A percentile compares a stretch with the other conserved stretches of the same genome.
phyloP scores from a whole-genome alignment of 2,113 vertebrate genomes.

The Zonotrichia leucophrys region DNA sequence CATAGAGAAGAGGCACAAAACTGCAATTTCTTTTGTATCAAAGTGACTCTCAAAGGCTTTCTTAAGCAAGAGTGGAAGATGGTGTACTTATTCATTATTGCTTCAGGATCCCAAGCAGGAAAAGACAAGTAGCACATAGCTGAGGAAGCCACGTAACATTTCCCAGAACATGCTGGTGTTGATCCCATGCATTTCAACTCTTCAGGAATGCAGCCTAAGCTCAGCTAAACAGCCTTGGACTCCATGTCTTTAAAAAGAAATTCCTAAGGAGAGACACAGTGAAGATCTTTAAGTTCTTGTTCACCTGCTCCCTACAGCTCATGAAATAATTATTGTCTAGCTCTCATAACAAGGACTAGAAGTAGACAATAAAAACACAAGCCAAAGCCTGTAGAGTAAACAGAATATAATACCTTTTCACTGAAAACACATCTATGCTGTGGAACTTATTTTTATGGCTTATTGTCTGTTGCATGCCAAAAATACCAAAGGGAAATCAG shows the following conservation, averaged over 20 bases:
- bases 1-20: slow-evolving; percentile 16
- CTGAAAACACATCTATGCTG: neutral
- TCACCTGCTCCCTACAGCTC: neutral
- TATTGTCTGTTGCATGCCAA: neutral
- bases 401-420: neutral
- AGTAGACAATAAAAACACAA: neutral
- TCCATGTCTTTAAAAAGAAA: neutral
- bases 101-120: neutral
- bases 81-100: neutral
- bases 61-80: neutral
- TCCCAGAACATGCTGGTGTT: neutral
- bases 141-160: neutral
- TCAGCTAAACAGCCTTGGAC: neutral
- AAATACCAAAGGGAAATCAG: neutral
- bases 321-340: neutral
- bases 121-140: neutral
- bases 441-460: neutral
- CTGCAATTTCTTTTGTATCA: neutral
- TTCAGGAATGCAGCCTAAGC: neutral
- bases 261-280: neutral
- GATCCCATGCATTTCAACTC: neutral
- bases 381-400: neutral
- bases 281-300: neutral
- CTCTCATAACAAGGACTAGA: neutral
- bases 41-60: slow-evolving; percentile 21